Base-by-base conservation (phyloP, 2,888 invertebrate genomes). In the Dynastes grantii region DNA sequence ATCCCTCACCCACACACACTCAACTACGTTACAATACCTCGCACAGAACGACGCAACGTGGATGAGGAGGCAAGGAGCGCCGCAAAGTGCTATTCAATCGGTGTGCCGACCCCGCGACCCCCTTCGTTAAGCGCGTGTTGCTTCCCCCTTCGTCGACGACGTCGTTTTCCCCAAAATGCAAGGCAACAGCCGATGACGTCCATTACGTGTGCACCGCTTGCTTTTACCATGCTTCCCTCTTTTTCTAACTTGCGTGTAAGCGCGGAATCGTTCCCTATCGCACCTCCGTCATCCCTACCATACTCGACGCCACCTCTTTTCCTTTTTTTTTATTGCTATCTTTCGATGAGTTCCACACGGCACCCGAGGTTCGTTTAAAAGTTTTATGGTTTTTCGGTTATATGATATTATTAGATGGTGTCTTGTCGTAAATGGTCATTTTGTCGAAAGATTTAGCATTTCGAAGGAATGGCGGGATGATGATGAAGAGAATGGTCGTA, bases 221-320 rank as follows among this genome's bases (percentile, higher is more conserved):
- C 22, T 58, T 22, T 6, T 8, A 22, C 55, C 55, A 5, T 58
- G 32, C 9, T 5, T 11, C 63, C 13, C 13, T 63, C 63, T 27
- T 32, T 11, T 1, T 63, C 63, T 29, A 32, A n/a, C 32, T 1
- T 22, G 22, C 55, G 55, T 11, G 9, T 2, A 11, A 45, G 45
- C 2, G 2, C 11, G 11, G 45, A 45, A 9, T 61, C 32, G 32
- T 32, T 4, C 4, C 13, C 29, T 32, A 63, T 63, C 63, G 29
- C 5, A 13, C 29, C 55, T 8, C 13, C 63, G 29, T 63, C 32
- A 63, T 63, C 63, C 63, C 63, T 63, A 63, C 63, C 32, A 63
- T 32, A 8, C 22, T 58, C 22, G 55, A 22, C 63, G 29, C 63
- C 63, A 63, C 63, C 63, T 63, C 63, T 63, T 63, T 63, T 63